Evolutionary conservation across 2,888 invertebrate species (phyloP).

Genomic region (Eupithecia exiguata): DNA sequence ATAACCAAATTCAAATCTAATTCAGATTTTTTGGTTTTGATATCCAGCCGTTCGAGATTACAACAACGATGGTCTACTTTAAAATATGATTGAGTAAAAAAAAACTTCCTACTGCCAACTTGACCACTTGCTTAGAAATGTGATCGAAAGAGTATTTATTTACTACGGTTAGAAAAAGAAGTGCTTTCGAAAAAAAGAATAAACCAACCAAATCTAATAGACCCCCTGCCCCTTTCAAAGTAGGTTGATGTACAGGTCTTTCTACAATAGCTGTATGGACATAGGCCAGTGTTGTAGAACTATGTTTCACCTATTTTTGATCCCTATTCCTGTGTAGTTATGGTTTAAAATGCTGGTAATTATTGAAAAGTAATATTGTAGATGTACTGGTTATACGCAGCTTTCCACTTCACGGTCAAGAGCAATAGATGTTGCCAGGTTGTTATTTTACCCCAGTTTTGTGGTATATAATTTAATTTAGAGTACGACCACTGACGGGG

Average conservation of each 20-base stretch:
- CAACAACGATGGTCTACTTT: neutral
- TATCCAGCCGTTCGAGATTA: neutral
- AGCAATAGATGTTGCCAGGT: slow-evolving; percentile 63
- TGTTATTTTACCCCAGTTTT: slow-evolving; percentile 40
- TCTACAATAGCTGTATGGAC: slow-evolving; percentile 33
- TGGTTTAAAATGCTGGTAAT: slow-evolving; percentile 47
- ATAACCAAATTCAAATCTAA: too few species aligned
- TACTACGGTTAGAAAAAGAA: slow-evolving; percentile 49
- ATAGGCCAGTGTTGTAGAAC: neutral
- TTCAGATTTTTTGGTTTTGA: neutral
- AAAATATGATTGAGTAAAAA: neutral
- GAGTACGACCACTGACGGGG: neutral
- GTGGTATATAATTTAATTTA: slow-evolving; percentile 35
- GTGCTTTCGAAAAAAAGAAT: slow-evolving; percentile 53
- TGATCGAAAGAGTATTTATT: slow-evolving; percentile 10
- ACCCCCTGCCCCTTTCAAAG: slow-evolving; percentile 25
- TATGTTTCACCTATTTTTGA: neutral
- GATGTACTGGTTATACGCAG: slow-evolving; percentile 60
- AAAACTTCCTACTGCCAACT: neutral
- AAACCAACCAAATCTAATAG: slow-evolving; percentile 48
- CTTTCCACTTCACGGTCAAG: slow-evolving; percentile 81
- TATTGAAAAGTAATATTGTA: slow-evolving; percentile 41
- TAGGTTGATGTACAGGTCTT: slow-evolving; percentile 42
- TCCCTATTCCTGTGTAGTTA: slow-evolving; percentile 30
- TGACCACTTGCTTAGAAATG: neutral